phyloP scores from a whole-genome alignment of 2,113 vertebrate genomes.

The Pontoporia blainvillei region DNA sequence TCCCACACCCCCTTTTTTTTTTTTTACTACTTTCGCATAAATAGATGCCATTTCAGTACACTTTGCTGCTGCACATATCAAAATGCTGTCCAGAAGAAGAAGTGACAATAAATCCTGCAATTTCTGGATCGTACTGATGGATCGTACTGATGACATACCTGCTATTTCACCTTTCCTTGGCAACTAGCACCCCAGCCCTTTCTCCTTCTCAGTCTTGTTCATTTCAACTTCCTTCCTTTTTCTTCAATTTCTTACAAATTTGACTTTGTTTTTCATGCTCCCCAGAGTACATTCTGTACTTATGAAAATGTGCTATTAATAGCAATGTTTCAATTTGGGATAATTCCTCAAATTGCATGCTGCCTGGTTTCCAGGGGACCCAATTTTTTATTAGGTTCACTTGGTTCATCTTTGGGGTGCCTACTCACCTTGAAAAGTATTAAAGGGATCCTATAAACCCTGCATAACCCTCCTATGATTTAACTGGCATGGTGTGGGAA shows the following conservation, averaged over 20 bases:
- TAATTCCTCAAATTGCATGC: not conserved
- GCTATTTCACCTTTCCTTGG: not conserved
- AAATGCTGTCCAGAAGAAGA: conserved; percentile 60
- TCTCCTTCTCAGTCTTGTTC: not conserved
- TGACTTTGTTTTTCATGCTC: conserved; percentile 26
- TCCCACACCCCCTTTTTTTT: not conserved
- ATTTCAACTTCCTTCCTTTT: not conserved
- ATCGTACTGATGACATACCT: not conserved
- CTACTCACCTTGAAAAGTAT: not conserved
- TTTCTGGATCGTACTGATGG: conserved; percentile 38
- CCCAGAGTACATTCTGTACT: not conserved
- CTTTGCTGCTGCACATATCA: not conserved
- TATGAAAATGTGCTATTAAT: conserved; percentile 11
- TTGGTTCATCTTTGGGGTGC: not conserved
- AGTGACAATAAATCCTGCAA: conserved; percentile 52
- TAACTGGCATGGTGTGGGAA: not conserved
- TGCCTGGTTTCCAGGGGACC: not conserved
- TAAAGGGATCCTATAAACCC: not conserved
- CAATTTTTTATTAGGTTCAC: not conserved
- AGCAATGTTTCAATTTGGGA: not conserved
- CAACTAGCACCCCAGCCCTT: not conserved
- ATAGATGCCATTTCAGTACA: conserved; percentile 61
- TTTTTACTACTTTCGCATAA: conserved; percentile 47
- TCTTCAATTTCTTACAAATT: conserved; percentile 11
- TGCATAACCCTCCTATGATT: not conserved